Base-by-base conservation (phyloP, 2,888 invertebrate genomes). In the Callinectes sapidus region DNA sequence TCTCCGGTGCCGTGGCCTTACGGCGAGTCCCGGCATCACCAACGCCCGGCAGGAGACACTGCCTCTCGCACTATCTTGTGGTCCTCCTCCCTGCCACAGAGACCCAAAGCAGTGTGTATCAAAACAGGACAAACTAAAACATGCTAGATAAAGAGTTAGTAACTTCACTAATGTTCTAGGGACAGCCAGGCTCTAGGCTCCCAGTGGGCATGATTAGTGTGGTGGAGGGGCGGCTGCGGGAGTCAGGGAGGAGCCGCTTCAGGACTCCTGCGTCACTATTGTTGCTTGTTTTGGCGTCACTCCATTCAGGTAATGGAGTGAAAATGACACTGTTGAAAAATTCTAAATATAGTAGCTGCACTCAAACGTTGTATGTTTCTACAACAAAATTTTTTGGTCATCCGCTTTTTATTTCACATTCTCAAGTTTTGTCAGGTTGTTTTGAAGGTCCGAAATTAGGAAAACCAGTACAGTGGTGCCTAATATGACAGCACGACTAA, bases 51-150 rank as follows among this genome's bases (percentile, higher is more conserved):
- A 81, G 16, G 48, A 42, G 28, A n/a, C 55, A 13, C 28, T 42
- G 48, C 28, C 88, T 10, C 55, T 28, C n/a, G 28, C n/a, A 71
- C 13, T 32, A 61, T 61, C 16, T 61, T 55, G 10, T 16, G 54
- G 23, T 88, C 61, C 55, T 55, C 42, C 32, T 61, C 55, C 35
- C 55, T 61, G 14, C 16, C 48, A 16, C 55, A n/a, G 32, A 88
- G 55, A 61, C 88, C 88, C 55, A 88, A 54, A 81, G 18, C 35
- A 81, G 81, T 81, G 81, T 81, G 81, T 81, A 81, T 81, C 81
- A 81, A 32, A 81, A 81, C 81, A 81, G 81, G 35, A 81, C 35
- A 13, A 81, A 81, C 81, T 81, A 81, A 81, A 35, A 81, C 16
- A 35, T 32, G 81, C 35, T 81, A 81, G 81, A 81, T 81, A 81